Evolutionary conservation across 2,113 vertebrate genomes (phyloP).

Genomic region (Peromyscus californicus): DNA sequence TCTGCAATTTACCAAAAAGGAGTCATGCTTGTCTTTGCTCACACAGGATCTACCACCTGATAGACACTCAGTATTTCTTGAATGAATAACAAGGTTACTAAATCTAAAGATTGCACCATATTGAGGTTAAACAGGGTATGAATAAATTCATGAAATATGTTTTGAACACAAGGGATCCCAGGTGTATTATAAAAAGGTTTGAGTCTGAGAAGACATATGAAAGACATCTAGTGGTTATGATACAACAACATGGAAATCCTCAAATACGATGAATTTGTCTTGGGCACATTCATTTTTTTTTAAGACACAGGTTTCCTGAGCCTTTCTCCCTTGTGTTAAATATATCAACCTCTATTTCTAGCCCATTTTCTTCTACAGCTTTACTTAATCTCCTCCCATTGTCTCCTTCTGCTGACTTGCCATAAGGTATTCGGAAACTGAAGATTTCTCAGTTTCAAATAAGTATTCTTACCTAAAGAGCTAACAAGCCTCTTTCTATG

Average conservation of each 20-base stretch:
- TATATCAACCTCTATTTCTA: background rate
- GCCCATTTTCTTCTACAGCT: background rate
- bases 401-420: background rate
- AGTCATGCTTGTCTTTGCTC: background rate
- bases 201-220: background rate
- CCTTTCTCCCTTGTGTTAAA: background rate
- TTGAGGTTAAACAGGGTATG: background rate
- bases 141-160: background rate
- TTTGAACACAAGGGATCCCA: background rate
- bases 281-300: background rate
- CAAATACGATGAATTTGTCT: background rate
- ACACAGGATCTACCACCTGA: background rate
- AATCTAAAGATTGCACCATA: background rate
- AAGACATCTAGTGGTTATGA: background rate
- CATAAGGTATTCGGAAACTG: background rate
- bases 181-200: background rate
- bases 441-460: background rate
- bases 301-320: background rate
- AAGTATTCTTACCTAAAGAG: background rate
- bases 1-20: background rate
- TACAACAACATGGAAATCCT: background rate
- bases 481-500: background rate
- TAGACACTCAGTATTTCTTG: background rate
- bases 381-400: background rate
- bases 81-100: background rate